Percentiles rank a stretch among this genome's conserved stretches.
These are phyloP conservation scores for Embidobia sp. DNA, from an alignment of 2,888 invertebrate species.

Conservation along the genomic window DNA sequence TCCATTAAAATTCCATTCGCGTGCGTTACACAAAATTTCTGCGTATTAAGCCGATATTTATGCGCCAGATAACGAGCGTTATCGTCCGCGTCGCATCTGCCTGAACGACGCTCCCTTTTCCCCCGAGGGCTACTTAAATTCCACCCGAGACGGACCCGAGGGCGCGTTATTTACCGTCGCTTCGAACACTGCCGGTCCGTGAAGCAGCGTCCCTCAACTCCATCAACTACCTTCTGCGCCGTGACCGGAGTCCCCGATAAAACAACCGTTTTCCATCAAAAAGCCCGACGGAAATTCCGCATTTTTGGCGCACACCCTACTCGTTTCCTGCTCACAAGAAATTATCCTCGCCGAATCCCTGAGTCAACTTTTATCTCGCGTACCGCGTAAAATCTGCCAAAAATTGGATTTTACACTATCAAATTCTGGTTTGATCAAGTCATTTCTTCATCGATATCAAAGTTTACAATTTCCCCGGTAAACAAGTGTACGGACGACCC, in stretches of 20 bases:
- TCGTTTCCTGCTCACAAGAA: conserved; percentile 18
- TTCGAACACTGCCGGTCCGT: conserved; percentile 10
- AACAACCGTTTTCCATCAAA: conserved; percentile 47
- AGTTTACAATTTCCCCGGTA: background rate
- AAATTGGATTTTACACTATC: conserved; percentile 35
- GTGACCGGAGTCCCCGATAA: conserved; percentile 37
- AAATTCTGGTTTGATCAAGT: conserved; percentile 35
- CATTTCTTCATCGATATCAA: conserved; percentile 5
- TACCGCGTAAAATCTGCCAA: conserved; percentile 17
- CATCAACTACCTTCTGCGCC: conserved; percentile 41
- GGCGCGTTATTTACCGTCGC: conserved; percentile 37
- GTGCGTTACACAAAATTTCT: conserved; percentile 50
- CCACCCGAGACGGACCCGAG: conserved; percentile 17
- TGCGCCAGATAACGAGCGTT: conserved; percentile 44
- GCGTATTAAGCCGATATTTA: conserved; percentile 44
- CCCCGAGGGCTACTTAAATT: conserved; percentile 12
- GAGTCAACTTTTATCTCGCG: conserved; percentile 33
- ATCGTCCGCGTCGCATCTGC: conserved; percentile 29
- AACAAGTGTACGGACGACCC: background rate
- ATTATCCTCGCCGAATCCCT: conserved; percentile 23
- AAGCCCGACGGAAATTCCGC: conserved; percentile 32
- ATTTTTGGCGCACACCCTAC: conserved; percentile 23
- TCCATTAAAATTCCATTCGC: conserved; percentile 48
- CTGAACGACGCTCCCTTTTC: background rate
- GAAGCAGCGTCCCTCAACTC: conserved; percentile 31